Percentiles rank a stretch among this genome's conserved stretches.
Conservation (phyloP, 2,888 invertebrate genomes). For the Poecilobothrus nobilitatus region DNA sequence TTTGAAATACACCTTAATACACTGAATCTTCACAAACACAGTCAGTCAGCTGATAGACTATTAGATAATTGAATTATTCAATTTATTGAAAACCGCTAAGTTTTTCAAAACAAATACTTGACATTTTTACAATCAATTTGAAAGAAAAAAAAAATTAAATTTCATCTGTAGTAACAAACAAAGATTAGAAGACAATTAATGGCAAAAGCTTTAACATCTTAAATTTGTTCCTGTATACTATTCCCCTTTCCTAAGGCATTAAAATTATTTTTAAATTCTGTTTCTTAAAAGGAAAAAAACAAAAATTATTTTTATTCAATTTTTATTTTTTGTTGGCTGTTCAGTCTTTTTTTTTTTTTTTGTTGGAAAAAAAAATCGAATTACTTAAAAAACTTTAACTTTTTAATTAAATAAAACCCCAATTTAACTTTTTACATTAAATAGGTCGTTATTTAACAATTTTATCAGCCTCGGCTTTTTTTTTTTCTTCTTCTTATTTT, state of each 20-base stretch:
- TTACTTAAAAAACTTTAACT: conserved; percentile 5
- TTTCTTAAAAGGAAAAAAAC: background rate
- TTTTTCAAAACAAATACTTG: too few relatives aligned
- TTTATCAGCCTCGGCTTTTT: background rate
- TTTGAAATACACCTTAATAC: too few relatives aligned
- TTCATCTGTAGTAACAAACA: too few relatives aligned
- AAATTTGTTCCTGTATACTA: background rate
- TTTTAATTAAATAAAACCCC: conserved; percentile 4
- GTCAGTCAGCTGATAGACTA: too few relatives aligned
- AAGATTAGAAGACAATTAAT: too few relatives aligned
- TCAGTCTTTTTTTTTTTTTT: background rate
- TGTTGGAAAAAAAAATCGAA: background rate
- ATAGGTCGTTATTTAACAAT: conserved; percentile 6
- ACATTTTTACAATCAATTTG: too few relatives aligned
- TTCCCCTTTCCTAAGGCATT: background rate
- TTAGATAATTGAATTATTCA: too few relatives aligned
- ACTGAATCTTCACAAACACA: too few relatives aligned
- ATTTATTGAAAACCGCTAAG: too few relatives aligned
- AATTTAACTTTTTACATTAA: conserved; percentile 6
- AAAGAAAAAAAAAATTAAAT: too few relatives aligned
- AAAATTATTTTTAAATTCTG: background rate
- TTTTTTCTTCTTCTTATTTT: background rate
- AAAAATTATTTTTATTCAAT: background rate
- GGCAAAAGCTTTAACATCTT: too few relatives aligned
- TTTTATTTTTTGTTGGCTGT: too few relatives aligned